Percentiles rank a stretch among this genome's conserved stretches.
phyloP scores from a whole-genome alignment of 1,140 invertebrate genomes.

The Dreissena rostriformis region DNA sequence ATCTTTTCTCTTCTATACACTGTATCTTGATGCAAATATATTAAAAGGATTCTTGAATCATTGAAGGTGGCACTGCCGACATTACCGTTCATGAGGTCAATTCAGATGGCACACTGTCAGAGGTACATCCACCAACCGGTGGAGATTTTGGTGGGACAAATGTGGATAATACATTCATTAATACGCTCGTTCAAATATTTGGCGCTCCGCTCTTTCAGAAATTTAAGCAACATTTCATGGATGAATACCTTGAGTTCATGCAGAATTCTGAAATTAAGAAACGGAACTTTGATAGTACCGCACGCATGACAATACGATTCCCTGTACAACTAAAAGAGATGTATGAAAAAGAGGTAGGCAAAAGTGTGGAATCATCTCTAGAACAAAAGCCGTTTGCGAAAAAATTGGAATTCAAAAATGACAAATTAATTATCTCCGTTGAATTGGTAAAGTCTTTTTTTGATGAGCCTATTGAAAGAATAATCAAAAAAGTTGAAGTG shows the following conservation, averaged over 20 bases:
- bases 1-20: background rate
- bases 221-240: conserved; percentile 22
- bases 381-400: background rate
- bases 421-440: conserved; percentile 3
- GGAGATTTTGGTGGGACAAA: conserved; percentile 40
- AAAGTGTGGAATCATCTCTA: background rate
- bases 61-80: conserved; percentile 41
- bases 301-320: conserved; percentile 2
- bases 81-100: conserved; percentile 30
- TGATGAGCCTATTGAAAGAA: background rate
- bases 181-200: background rate
- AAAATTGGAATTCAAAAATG: conserved; percentile 16
- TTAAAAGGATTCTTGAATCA: background rate
- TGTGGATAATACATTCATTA: conserved; percentile 18
- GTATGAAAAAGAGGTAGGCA: conserved; percentile 25
- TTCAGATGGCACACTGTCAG: conserved; percentile 2
- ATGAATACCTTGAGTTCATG: conserved; percentile 45
- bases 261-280: conserved; percentile 46
- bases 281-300: conserved; percentile 24
- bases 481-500: background rate
- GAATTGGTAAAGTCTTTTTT: conserved; percentile 21
- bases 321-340: background rate
- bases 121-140: conserved; percentile 10
- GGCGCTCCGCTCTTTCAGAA: background rate
- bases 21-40: background rate